A percentile compares a stretch with the other conserved stretches of the same genome.
Evolutionary conservation across 1,140 invertebrate species (phyloP).

Genomic region (Scaptomyza montana): DNA sequence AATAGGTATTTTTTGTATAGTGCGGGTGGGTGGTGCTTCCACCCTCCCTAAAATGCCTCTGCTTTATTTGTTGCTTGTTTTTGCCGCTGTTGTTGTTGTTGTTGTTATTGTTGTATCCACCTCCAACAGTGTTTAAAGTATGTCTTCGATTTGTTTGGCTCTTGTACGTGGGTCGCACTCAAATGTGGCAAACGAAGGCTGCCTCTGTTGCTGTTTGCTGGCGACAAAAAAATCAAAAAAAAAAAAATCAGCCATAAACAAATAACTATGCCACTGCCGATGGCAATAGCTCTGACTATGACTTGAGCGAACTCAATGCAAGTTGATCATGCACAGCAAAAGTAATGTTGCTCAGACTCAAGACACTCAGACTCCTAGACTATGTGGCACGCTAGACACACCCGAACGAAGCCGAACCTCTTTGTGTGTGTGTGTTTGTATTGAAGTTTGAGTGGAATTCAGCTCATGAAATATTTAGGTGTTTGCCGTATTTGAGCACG

Average conservation of each 20-base stretch:
- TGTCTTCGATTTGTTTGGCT: conserved; percentile 76
- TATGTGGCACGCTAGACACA: conserved; percentile 37
- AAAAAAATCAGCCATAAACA: conserved; percentile 38
- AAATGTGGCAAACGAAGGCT: conserved; percentile 37
- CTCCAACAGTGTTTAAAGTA: conserved; percentile 57
- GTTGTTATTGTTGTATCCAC: not conserved
- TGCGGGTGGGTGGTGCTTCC: not conserved
- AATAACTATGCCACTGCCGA: conserved; percentile 49
- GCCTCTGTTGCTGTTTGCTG: conserved; percentile 18
- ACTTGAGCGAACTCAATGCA: conserved; percentile 52
- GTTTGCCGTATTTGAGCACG: conserved; percentile 77
- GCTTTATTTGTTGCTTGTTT: too few relatives aligned
- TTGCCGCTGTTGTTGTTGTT: too few relatives aligned
- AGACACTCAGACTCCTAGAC: not conserved
- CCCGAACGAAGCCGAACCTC: conserved; percentile 14
- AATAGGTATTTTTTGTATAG: conserved; percentile 17
- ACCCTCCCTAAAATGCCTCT: conserved; percentile 5
- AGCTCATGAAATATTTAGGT: conserved; percentile 77
- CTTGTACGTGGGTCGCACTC: conserved; percentile 65
- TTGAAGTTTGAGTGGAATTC: conserved; percentile 50
- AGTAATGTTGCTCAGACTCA: conserved; percentile 9
- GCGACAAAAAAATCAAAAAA: conserved; percentile 32
- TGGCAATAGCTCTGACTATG: conserved; percentile 32
- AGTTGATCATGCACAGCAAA: conserved; percentile 54
- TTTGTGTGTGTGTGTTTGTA: conserved; percentile 15